Evolutionary conservation across 2,113 vertebrate species (phyloP), one percentile per base, ranked within the genome.

Genomic region (Sander vitreus): DNA sequence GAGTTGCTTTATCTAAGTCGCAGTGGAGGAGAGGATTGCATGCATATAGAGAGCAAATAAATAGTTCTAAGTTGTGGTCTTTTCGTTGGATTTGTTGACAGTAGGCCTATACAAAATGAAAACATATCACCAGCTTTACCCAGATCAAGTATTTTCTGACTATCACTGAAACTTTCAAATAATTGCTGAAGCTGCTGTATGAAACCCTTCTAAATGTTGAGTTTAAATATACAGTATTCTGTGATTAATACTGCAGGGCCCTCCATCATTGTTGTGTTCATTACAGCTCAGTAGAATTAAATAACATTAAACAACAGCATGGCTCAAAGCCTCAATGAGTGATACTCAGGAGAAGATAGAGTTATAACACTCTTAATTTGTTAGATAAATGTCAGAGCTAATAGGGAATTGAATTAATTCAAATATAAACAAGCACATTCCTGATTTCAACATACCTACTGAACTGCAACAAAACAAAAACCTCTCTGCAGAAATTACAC

Each of bases 271-370:
- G 58, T 75, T 80, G 30, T 84, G 57, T 79, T 82, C 75, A 86
- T 86, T 81, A 86, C 39, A 63, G 70, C 72, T 72, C 54, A 78
- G 62, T 66, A 47, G 64, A 82, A 73, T 80, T 79, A 75, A 36
- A 97, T 96, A 12, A 73, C 67, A 90, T 78, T 73, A 77, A 90
- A 79, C 57, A 64, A 57, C 12, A 75, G 74, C 73, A 72, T 64
- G 57, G 47, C 73, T 78, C 53, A 63, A 67, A 82, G 74, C 55
- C 64, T 76, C 36, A 54, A 39, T n/a, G 23, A 79, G 43, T 66
- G 73, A 86, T 53, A 50, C 73, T 81, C 47, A n/a, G 11, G 58
- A 80, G 72, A 55, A 73, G 62, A 85, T 68, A 55, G 55, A 83
- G 50, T 75, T 55, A 64, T 76, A 48, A 68, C 57, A 58, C 63